Evolutionary conservation across 1,140 invertebrate species (phyloP), one percentile per base, ranked within the genome.

Genomic region (Onthophagus taurus): DNA sequence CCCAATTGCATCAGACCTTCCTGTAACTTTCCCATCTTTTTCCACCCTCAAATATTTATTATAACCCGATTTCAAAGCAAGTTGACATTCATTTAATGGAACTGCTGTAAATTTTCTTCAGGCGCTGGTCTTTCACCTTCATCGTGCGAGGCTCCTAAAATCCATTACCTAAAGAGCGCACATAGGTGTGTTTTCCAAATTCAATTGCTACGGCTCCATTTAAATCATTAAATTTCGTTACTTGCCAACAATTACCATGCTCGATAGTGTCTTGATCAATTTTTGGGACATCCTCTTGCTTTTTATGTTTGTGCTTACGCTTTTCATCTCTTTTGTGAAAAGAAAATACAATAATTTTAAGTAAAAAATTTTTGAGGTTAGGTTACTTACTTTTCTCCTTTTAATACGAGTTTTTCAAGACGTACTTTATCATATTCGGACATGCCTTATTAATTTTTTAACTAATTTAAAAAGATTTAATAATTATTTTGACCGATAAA

Each of bases 11-110:
- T 97, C 92, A 18, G 90, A 88, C 37, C 89, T 70, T 2, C 90
- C 94, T 8, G 84, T 79, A 2, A 97, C 81, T 31, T 76, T 61
- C 3, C 86, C 85, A 7, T 26, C 35, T 53, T 85, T 81, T 50
- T 83, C 80, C 24, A 87, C 78, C 46, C 80, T 77, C 2, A 95
- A 64, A 64, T 94, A 97, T 66, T 97, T 97, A n/a, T 87, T 89
- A 71, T 95, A 97, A 0, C 92, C 94, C 21, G 92, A 96, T 64
- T 97, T 97, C 3, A 97, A 72, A 7, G 92, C 88, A 50, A 97
- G 76, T 65, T 85, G 91, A 48, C 67, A 78, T 49, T 95, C 90
- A 52, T 83, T 85, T 8, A 92, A 77, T 42, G 78, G 78, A 54
- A 97, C 82, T 14, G 88, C 91, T 31, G 90, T 95, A 97, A 77